phyloP scores from a whole-genome alignment of 2,113 vertebrate genomes.

The Lanius collurio region DNA sequence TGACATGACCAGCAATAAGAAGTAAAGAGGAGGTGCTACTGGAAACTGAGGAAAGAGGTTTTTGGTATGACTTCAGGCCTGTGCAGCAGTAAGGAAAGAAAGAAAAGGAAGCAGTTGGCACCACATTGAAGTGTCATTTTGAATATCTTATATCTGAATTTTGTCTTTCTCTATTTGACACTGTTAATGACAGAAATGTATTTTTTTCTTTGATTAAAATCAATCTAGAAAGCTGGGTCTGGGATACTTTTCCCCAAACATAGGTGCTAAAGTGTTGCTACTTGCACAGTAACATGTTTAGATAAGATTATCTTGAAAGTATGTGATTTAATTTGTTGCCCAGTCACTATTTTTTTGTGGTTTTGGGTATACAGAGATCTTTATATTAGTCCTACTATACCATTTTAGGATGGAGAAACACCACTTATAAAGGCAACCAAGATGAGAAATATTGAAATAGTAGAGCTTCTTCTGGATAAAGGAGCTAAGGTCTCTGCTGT shows the following conservation, averaged over 20 bases:
- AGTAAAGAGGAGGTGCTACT: neutral
- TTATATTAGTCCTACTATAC: neutral
- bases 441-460: slow-evolving; percentile 97
- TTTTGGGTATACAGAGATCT: neutral
- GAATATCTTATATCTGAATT: neutral
- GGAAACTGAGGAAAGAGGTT: neutral
- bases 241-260: neutral
- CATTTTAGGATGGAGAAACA: slow-evolving; percentile 90
- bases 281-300: neutral
- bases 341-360: neutral
- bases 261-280: neutral
- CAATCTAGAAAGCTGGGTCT: neutral
- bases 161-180: neutral
- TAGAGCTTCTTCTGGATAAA: slow-evolving; percentile 95
- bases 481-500: slow-evolving; percentile 94
- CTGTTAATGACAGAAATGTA: neutral
- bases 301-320: neutral
- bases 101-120: neutral
- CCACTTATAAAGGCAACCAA: slow-evolving; percentile 98
- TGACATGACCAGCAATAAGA: neutral
- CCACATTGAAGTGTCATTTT: neutral
- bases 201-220: neutral
- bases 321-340: neutral
- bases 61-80: neutral
- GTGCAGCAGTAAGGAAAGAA: neutral